These are phyloP conservation scores for Pachyramphus minor DNA, from an alignment of 2,113 vertebrate genomes.

Conservation along the genomic window DNA sequence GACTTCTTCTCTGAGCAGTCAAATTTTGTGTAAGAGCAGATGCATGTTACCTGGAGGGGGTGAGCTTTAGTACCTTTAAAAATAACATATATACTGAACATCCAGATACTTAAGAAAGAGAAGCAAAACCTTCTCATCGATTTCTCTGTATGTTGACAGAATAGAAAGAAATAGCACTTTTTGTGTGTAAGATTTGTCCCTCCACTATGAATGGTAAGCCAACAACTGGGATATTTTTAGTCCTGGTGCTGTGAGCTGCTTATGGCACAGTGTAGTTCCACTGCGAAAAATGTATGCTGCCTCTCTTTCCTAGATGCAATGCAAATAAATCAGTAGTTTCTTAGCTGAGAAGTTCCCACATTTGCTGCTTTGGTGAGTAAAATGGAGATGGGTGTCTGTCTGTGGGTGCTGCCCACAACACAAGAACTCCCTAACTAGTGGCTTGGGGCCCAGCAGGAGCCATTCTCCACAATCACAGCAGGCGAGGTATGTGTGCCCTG, in stretches of 20 bases:
- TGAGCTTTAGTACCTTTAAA: background rate
- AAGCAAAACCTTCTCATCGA: background rate
- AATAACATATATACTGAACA: background rate
- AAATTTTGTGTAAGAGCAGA: background rate
- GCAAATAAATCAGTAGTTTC: background rate
- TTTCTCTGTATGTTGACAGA: background rate
- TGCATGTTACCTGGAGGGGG: background rate
- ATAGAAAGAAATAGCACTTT: background rate
- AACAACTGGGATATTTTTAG: background rate
- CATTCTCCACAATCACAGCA: background rate
- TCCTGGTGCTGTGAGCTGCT: background rate
- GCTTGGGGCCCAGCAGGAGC: background rate
- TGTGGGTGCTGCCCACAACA: background rate
- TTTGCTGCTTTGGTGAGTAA: background rate
- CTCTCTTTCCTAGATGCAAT: background rate
- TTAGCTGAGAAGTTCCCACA: background rate
- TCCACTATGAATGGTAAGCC: background rate
- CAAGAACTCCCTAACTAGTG: fast-evolving
- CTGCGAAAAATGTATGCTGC: background rate
- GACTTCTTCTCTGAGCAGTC: background rate
- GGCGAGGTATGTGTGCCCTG: background rate
- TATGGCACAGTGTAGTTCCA: background rate
- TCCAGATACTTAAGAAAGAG: background rate
- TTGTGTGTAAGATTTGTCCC: background rate
- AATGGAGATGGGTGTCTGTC: background rate